Percentiles rank a stretch among this genome's conserved stretches.
Evolutionary conservation across 1,140 invertebrate genomes (phyloP).

Genomic region (Zaprionus vittiger): DNA sequence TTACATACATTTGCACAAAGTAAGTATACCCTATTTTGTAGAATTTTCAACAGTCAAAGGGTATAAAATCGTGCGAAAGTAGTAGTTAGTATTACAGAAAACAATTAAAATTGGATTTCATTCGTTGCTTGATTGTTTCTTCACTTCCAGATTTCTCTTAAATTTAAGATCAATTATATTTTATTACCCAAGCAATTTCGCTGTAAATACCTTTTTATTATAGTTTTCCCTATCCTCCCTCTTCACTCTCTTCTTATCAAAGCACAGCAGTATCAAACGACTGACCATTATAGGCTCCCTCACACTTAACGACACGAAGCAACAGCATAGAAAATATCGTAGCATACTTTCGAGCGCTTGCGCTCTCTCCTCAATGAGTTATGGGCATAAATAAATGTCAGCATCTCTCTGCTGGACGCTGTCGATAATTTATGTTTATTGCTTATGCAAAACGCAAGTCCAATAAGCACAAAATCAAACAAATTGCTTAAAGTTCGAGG

Average conservation of each 20-base stretch:
- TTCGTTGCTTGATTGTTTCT: too few relatives aligned
- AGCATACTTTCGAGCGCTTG: conserved; percentile 26
- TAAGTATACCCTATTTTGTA: too few relatives aligned
- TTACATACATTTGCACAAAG: too few relatives aligned
- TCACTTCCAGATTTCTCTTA: too few relatives aligned
- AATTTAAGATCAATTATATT: too few relatives aligned
- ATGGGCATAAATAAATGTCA: conserved; percentile 74
- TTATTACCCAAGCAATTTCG: too few relatives aligned
- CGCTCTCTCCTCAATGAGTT: conserved; percentile 53
- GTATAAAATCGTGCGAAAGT: too few relatives aligned
- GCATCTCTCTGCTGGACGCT: conserved; percentile 36
- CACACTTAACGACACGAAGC: background rate
- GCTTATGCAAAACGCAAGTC: conserved; percentile 77
- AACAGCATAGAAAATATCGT: conserved; percentile 26
- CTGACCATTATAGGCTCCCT: background rate
- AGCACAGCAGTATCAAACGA: background rate
- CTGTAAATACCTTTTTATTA: background rate
- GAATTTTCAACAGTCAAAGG: too few relatives aligned
- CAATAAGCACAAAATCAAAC: conserved; percentile 80
- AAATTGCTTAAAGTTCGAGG: conserved; percentile 73
- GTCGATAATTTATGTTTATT: conserved; percentile 79
- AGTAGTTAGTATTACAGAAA: too few relatives aligned
- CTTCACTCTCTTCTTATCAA: background rate
- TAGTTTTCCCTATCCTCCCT: background rate
- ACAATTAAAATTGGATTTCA: too few relatives aligned